phyloP scores from a whole-genome alignment of 2,113 vertebrate genomes.

The Rousettus leschenaultii region DNA sequence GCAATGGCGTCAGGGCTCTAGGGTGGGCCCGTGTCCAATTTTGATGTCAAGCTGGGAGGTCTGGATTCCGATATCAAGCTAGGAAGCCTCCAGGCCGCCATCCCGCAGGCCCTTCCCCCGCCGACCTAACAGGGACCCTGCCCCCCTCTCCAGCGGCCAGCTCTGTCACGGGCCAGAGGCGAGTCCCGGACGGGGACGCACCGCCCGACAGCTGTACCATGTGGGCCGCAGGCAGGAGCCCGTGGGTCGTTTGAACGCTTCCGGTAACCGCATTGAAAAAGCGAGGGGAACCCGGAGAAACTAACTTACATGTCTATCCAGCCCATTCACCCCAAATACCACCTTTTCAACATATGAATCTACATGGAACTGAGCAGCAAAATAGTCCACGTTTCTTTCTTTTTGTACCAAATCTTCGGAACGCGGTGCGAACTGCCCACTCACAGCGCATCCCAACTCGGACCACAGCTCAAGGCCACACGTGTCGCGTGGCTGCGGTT shows the following conservation, averaged over 20 bases:
- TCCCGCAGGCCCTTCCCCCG: too few species aligned
- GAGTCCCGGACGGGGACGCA: too few species aligned
- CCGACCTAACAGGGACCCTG: too few species aligned
- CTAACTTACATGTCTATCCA: neutral
- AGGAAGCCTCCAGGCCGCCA: too few species aligned
- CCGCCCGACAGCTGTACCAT: neutral
- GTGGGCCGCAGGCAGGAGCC: neutral
- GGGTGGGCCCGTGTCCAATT: too few species aligned
- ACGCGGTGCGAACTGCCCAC: neutral
- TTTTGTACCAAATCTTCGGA: neutral
- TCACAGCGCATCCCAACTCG: accelerated
- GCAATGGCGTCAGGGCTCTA: too few species aligned
- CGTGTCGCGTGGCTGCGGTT: neutral
- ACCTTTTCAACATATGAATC: neutral
- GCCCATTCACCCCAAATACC: neutral
- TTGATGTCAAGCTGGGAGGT: too few species aligned
- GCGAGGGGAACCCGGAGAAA: neutral
- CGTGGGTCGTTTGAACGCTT: too few species aligned
- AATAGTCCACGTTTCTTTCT: neutral
- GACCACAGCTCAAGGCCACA: neutral
- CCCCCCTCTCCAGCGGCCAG: accelerated
- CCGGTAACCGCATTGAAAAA: neutral
- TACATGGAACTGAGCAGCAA: neutral
- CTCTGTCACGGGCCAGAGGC: neutral
- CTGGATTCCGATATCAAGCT: too few species aligned